Evolutionary conservation across 2,797 vertebrate species (phyloP).

Genomic region (Valencia hispanica): DNA sequence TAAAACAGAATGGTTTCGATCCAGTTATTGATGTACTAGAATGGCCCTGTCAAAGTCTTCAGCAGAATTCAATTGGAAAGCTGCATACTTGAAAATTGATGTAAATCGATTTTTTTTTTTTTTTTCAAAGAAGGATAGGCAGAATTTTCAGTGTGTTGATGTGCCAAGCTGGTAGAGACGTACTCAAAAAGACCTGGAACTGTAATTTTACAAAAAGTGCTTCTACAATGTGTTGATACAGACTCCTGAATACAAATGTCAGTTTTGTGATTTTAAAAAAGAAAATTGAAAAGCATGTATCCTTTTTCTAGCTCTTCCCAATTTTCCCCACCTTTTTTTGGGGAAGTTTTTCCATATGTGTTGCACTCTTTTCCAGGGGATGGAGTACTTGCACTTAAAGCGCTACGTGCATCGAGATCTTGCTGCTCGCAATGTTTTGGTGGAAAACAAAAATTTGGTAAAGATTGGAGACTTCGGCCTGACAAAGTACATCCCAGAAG

Average conservation of each 20-base stretch:
- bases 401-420: conserved; percentile 92
- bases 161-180: background rate
- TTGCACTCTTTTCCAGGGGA: conserved; percentile 81
- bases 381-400: conserved; percentile 90
- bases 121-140: no score
- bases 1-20: background rate
- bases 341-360: background rate
- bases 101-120: no score
- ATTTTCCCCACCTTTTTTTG: background rate
- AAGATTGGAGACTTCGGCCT: conserved; percentile 96
- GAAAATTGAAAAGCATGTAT: background rate
- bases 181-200: background rate
- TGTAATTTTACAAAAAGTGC: background rate
- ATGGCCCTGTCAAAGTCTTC: background rate
- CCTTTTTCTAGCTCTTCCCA: background rate
- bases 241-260: background rate
- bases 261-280: background rate
- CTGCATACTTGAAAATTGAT: no score
- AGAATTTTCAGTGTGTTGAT: background rate
- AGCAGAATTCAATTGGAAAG: background rate
- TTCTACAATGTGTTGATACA: background rate
- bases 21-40: background rate
- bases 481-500: conserved; percentile 91
- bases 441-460: conserved; percentile 88
- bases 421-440: conserved; percentile 90